Percentiles rank a stretch among this genome's conserved stretches.
phyloP scores from a whole-genome alignment of 2,888 invertebrate genomes.

The Leptogaster cylindrica region DNA sequence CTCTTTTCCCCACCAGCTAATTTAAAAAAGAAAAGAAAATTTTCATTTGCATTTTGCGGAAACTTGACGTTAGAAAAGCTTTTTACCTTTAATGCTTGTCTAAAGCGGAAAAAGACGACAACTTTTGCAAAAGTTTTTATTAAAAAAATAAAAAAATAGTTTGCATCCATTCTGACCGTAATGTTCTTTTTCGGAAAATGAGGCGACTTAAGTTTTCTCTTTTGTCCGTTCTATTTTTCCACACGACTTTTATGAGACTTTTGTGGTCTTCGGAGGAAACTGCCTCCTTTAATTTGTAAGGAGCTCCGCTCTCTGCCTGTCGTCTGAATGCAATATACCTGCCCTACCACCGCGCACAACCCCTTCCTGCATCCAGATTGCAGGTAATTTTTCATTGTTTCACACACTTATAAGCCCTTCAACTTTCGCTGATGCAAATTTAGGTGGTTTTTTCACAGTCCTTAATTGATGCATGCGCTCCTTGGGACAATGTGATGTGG shows the following conservation, averaged over 20 bases:
- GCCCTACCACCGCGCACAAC: not conserved
- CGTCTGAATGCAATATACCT: too few relatives aligned
- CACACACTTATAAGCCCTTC: not conserved
- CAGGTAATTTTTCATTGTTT: conserved; percentile 20
- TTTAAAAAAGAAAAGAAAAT: conserved; percentile 35
- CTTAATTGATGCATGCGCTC: conserved; percentile 6
- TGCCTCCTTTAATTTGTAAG: conserved; percentile 23
- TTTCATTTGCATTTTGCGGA: conserved; percentile 35
- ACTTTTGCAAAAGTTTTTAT: conserved; percentile 34
- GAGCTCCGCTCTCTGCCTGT: too few relatives aligned
- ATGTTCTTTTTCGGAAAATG: conserved; percentile 27
- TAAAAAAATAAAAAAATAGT: conserved; percentile 31
- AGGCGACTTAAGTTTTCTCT: conserved; percentile 29
- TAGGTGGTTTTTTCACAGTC: not conserved
- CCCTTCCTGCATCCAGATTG: conserved; percentile 13
- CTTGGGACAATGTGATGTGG: not conserved
- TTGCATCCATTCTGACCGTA: conserved; percentile 24
- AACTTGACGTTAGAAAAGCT: conserved; percentile 17
- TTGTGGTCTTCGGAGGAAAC: conserved; percentile 10
- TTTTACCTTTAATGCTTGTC: conserved; percentile 28
- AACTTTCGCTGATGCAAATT: conserved; percentile 16
- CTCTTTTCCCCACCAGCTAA: not conserved
- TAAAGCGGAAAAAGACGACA: conserved; percentile 40
- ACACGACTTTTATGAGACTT: conserved; percentile 20
- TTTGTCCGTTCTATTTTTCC: conserved; percentile 26